Evolutionary conservation across 64 coral and sea anemone species (phyloP).

Genomic region (Orbicella faveolata): DNA sequence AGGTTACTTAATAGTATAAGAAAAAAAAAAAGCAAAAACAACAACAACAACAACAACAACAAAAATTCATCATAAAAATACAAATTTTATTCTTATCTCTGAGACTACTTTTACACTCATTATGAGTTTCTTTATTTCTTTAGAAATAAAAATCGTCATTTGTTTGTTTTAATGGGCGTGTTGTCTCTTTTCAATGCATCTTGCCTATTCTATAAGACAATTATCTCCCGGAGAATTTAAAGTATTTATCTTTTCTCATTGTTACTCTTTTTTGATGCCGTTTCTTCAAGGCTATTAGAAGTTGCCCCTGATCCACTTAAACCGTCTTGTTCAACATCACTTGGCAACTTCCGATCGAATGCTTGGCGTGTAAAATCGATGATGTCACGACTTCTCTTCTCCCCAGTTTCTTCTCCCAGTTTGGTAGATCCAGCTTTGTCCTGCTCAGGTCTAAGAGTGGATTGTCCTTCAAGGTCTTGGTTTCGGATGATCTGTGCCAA

Average conservation of each 20-base stretch:
- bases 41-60: too few relatives aligned
- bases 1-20: not conserved
- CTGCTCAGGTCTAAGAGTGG: not conserved
- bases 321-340: not conserved
- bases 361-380: not conserved
- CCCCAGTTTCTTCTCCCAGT: not conserved
- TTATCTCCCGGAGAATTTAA: too few relatives aligned
- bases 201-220: too few relatives aligned
- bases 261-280: not conserved
- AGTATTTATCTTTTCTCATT: too few relatives aligned
- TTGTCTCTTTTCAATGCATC: too few relatives aligned
- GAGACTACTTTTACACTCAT: too few relatives aligned
- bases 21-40: not conserved
- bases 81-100: not conserved
- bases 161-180: too few relatives aligned
- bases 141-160: too few relatives aligned
- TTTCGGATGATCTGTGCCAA: conserved; percentile 30
- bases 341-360: not conserved
- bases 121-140: too few relatives aligned
- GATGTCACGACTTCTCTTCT: not conserved
- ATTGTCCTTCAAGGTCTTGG: not conserved
- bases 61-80: not conserved
- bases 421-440: not conserved
- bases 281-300: not conserved
- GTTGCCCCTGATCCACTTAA: not conserved